Conservation (phyloP, 2,888 invertebrate genomes). For the Priocnemis perturbator region DNA sequence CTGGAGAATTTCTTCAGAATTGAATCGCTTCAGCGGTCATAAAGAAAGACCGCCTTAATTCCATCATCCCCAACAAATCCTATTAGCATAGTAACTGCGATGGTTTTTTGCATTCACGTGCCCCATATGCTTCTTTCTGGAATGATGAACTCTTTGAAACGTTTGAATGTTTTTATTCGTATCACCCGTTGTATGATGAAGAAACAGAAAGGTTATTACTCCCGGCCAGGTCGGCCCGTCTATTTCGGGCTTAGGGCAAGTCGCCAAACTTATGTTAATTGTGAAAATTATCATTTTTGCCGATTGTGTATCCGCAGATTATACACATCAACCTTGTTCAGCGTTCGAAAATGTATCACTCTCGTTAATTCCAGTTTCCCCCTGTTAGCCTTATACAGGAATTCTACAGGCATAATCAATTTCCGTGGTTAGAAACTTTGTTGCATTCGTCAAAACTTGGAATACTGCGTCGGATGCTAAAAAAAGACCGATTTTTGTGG, state of each 20-base stretch:
- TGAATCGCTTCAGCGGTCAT: conserved; percentile 21
- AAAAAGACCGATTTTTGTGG: conserved; percentile 2
- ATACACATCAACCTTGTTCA: no score
- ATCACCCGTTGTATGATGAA: conserved; percentile 44
- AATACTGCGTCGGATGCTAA: conserved; percentile 1
- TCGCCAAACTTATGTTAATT: conserved; percentile 73
- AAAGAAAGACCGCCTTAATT: conserved; percentile 59
- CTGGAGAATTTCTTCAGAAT: conserved; percentile 31
- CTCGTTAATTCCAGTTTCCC: neutral
- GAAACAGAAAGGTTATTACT: conserved; percentile 71
- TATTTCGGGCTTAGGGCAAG: conserved; percentile 69
- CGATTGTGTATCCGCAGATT: conserved; percentile 7
- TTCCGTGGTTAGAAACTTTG: no score
- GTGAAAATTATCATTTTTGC: conserved; percentile 65
- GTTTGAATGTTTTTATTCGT: conserved; percentile 3
- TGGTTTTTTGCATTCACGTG: conserved; percentile 41
- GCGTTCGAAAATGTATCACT: no score
- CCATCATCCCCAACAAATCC: conserved; percentile 61
- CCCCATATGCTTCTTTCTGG: no score
- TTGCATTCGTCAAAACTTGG: no score
- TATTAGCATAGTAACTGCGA: conserved; percentile 64
- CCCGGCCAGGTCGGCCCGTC: conserved; percentile 61
- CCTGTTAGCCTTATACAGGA: conserved; percentile 9
- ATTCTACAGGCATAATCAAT: no score
- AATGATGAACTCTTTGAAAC: no score